Evolutionary conservation across 2,888 invertebrate genomes (phyloP), one percentile per base, ranked within the genome.

Genomic region (Galeruca laticollis): DNA sequence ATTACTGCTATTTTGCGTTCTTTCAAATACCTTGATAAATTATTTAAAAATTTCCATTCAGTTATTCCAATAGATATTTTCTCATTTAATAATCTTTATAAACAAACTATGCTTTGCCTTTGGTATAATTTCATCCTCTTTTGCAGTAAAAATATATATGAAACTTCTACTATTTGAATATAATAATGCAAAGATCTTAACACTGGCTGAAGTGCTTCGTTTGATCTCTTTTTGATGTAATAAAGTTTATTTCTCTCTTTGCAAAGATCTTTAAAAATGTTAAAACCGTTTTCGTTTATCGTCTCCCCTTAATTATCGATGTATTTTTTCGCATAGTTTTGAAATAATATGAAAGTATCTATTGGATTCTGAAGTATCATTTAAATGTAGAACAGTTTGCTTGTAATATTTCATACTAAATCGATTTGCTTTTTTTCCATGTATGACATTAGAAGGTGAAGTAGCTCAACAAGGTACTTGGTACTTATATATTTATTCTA

Each of bases 381-480:
- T 31, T 52, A 21, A 18, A 47, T 47, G 47, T 47, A 47, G 47
- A 37, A 10, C 10, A 35, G 10, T 37, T 40, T 4, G 40, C 40
- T 40, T 40, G 40, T 40, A n/a, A 13, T 40, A n/a, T 26, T 26
- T 26, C 6, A 40, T 40, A 40, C 40, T 40, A 40, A 40, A 40
- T n/a, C 40, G 47, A 47, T 47, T 47, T 73, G 78, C 79, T 81
- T 82, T 83, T 82, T 9, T 84, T 84, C 77, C 84, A 83, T 84
- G 84, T 74, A 70, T 76, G 76, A 76, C 83, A 54, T 60, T 73
- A 90, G 90, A 90, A 87, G 90, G 90, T 79, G 90, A 90, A 85
- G 86, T 89, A 80, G 89, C 89, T 61, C 90, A 89, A 78, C 89
- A 90, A 90, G 90, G 90, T 91, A 90, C 31, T 54, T 52, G 43